A percentile compares a stretch with the other conserved stretches of the same genome.
These are phyloP conservation scores for Furnarius figulus DNA, from an alignment of 2,113 vertebrate species.

Conservation along the genomic window DNA sequence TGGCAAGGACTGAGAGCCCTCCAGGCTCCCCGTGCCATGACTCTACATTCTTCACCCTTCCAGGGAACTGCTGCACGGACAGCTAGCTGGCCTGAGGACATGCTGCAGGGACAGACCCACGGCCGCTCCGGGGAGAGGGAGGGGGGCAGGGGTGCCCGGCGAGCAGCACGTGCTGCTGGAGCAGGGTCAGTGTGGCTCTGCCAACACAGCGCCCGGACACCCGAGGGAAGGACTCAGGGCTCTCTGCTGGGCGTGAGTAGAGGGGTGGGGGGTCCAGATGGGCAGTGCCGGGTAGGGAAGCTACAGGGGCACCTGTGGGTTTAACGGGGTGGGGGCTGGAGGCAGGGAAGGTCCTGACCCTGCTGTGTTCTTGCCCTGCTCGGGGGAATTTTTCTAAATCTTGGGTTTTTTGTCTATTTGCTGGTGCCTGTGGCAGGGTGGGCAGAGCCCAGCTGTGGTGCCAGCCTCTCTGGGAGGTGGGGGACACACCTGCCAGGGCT, in stretches of 20 bases:
- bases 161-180: fast-evolving
- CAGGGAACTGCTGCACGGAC: constrained; percentile 38
- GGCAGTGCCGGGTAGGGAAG: not conserved
- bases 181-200: fast-evolving
- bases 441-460: not conserved
- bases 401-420: not conserved
- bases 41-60: not conserved
- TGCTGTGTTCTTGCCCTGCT: not conserved
- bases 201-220: fast-evolving
- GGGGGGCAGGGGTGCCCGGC: not conserved
- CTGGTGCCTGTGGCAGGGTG: not conserved
- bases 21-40: fast-evolving
- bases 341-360: not conserved
- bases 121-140: not conserved
- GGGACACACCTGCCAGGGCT: not conserved
- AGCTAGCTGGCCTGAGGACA: not conserved
- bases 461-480: not conserved
- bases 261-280: not conserved
- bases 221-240: fast-evolving
- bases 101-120: not conserved
- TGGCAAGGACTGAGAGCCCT: not conserved
- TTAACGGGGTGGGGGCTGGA: not conserved
- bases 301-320: not conserved
- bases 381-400: not conserved
- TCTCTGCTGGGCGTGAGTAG: not conserved